A percentile compares a stretch with the other conserved stretches of the same genome.
Evolutionary conservation across 2,113 vertebrate genomes (phyloP).

Genomic region (Tamias sibiricus): DNA sequence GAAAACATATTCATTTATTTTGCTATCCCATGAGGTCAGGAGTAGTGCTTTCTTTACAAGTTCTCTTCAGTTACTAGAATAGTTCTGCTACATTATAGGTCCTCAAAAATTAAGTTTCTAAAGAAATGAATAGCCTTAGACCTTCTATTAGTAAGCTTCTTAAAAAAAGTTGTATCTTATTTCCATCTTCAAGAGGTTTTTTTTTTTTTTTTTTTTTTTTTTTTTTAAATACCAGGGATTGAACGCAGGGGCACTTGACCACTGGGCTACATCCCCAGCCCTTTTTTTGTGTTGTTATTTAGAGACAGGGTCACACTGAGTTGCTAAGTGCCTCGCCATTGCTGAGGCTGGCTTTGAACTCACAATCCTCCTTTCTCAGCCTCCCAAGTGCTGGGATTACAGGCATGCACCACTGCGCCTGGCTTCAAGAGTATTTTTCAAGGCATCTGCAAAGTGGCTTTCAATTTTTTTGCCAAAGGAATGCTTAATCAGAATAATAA

Average conservation of each 20-base stretch:
- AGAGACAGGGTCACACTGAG: too few relatives aligned
- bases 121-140: conserved; percentile 15
- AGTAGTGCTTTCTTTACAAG: neutral
- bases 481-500: conserved; percentile 42
- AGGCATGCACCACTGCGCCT: too few relatives aligned
- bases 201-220: too few relatives aligned
- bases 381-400: too few relatives aligned
- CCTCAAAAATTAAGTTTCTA: conserved; percentile 37
- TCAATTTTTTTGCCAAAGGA: conserved; percentile 43
- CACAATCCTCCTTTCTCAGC: too few relatives aligned
- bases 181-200: neutral
- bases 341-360: too few relatives aligned
- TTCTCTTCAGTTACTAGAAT: conserved; percentile 29
- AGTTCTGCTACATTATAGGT: neutral
- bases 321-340: too few relatives aligned
- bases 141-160: conserved; percentile 36
- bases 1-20: neutral
- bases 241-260: too few relatives aligned
- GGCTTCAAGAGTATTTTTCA: neutral
- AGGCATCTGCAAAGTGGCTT: neutral
- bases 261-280: too few relatives aligned
- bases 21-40: neutral
- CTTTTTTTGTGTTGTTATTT: too few relatives aligned
- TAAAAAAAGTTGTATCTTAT: conserved; percentile 13
- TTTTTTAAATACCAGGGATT: too few relatives aligned